phyloP scores from a whole-genome alignment of 2,888 invertebrate genomes.

The Carpatolechia fugitivella region DNA sequence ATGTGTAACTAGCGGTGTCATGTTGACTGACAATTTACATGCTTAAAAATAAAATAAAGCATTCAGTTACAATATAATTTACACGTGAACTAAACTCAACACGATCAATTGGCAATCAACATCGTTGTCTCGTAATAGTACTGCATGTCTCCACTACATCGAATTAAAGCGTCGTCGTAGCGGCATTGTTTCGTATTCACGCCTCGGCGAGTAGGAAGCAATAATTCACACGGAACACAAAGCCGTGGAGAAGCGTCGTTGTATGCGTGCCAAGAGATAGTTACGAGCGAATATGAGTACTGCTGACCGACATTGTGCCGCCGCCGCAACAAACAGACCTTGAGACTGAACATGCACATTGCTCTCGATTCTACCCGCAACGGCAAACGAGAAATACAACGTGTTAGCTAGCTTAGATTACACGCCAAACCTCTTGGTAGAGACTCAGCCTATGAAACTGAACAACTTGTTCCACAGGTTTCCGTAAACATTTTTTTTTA shows the following conservation, averaged over 20 bases:
- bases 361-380: background rate
- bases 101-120: background rate
- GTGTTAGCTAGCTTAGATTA: too few relatives aligned
- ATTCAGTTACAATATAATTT: background rate
- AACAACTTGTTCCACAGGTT: too few relatives aligned
- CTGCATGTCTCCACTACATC: background rate
- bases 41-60: too few relatives aligned
- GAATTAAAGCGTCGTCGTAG: conserved; percentile 10
- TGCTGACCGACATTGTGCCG: conserved; percentile 3
- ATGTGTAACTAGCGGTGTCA: too few relatives aligned
- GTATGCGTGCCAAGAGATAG: conserved; percentile 32
- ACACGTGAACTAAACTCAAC: background rate
- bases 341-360: background rate
- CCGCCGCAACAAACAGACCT: background rate
- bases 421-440: too few relatives aligned
- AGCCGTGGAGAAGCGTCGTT: conserved; percentile 28
- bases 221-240: conserved; percentile 24
- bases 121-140: background rate
- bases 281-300: background rate
- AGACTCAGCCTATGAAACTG: too few relatives aligned
- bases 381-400: background rate
- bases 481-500: too few relatives aligned
- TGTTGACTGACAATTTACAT: too few relatives aligned
- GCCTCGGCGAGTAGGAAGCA: conserved; percentile 22
- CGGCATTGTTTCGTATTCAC: conserved; percentile 12